Evolutionary conservation across 2,797 vertebrate species (phyloP), one percentile per base, ranked within the genome.

Genomic region (Gymnopithys bicolor): DNA sequence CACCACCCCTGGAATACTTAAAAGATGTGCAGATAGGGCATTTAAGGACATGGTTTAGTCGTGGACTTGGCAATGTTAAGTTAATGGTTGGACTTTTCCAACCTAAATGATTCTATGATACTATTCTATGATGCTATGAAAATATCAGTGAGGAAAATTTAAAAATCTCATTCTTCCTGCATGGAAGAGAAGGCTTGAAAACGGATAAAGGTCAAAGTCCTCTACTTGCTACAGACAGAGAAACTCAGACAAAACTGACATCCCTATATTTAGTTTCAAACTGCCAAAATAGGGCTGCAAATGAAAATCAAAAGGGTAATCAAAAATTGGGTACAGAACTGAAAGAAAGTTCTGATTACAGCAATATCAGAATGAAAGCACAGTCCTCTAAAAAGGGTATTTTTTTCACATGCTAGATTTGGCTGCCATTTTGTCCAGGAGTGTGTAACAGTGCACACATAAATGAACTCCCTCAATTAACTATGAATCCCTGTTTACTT

Each of bases 51-150:
- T 22, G 8, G 12, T 45, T 77, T 41, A 67, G 12, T 13, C 7
- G 17, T 41, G 13, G 21, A 63, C 17, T 70, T 55, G 19, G 23
- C 16, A 74, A 30, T 17, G 21, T 2, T 30, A 39, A 19, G n/a
- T 56, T 70, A 30, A 63, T 0, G 3, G 14, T 3, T 60, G 69
- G 25, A 64, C 43, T 75, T 84, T 81, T 56, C 39, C 32, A 60
- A n/a, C 19, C 12, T 59, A 45, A 63, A 48, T 25, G 3, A 63
- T 63, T 63, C 1, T 7, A 16, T 37, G 9, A 32, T 46, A 82
- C 58, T 66, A 7, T 49, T 84, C 45, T 68, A 41, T 12, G 8
- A 51, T 23, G n/a, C 25, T 60, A 49, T 0, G 0, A 53, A 58
- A 28, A 4, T 35, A 53, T 19, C 21, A 24, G 10, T 28, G 24